Evolutionary conservation across 2,113 vertebrate species (phyloP).

Genomic region (Megaleporinus macrocephalus): DNA sequence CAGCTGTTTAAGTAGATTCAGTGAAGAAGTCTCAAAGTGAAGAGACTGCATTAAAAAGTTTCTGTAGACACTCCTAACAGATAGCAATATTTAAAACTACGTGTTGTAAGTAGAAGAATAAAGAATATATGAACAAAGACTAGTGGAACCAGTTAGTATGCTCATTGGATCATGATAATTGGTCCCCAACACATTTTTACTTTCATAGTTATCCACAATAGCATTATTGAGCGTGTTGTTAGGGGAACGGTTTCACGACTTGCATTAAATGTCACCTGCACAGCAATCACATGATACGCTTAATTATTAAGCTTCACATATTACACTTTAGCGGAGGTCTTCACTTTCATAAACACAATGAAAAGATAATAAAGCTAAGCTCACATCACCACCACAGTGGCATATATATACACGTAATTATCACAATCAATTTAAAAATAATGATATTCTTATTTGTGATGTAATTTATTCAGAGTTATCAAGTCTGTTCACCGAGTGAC

Average conservation of each 20-base stretch:
- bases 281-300: slow-evolving; percentile 9
- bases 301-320: slow-evolving; percentile 46
- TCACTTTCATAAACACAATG: background rate
- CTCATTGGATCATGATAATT: background rate
- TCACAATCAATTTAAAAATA: background rate
- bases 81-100: background rate
- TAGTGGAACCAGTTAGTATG: background rate
- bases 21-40: background rate
- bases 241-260: background rate
- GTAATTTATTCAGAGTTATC: background rate
- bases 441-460: no score
- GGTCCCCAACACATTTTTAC: background rate
- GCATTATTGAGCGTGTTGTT: background rate
- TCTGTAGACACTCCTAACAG: background rate
- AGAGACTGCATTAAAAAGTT: background rate
- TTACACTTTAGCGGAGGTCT: background rate
- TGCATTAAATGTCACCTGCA: background rate
- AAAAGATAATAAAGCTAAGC: background rate
- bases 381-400: background rate
- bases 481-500: background rate
- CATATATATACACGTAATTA: background rate
- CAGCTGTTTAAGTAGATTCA: background rate
- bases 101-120: background rate
- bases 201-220: background rate
- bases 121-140: background rate